A percentile compares a stretch with the other conserved stretches of the same genome.
These are phyloP conservation scores for Antitype chi DNA, from an alignment of 2,888 invertebrate genomes.

Conservation along the genomic window DNA sequence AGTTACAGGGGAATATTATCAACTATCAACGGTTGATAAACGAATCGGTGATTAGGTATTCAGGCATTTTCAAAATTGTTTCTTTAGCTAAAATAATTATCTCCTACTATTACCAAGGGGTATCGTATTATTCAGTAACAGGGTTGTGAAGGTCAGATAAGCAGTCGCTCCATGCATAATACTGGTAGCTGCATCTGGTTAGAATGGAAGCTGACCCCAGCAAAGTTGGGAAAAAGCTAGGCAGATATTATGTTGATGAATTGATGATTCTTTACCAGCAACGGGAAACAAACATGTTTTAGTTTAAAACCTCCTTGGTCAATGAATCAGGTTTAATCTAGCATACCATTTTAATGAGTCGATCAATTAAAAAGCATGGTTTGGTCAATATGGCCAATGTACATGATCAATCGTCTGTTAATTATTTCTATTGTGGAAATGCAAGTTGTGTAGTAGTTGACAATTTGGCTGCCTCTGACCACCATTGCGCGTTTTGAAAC, in stretches of 20 bases:
- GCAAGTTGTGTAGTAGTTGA: constrained; percentile 25
- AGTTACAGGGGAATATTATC: background rate
- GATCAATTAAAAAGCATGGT: constrained; percentile 38
- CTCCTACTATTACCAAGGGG: no score
- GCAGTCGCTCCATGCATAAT: no score
- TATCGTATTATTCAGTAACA: no score
- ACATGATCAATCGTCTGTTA: constrained; percentile 22
- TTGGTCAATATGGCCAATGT: constrained; percentile 24
- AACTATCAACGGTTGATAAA: background rate
- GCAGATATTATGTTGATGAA: no score
- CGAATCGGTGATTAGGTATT: background rate
- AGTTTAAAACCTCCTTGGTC: no score
- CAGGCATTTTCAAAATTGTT: no score
- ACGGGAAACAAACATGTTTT: background rate
- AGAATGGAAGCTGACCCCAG: no score
- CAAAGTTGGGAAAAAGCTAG: no score
- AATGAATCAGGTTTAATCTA: background rate
- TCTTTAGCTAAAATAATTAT: no score
- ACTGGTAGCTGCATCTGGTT: no score
- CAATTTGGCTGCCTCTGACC: constrained; percentile 32
- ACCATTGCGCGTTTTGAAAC: constrained; percentile 31
- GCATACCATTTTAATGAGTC: constrained; percentile 14
- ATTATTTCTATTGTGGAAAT: constrained; percentile 44
- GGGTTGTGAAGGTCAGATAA: no score
- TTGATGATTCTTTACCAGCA: background rate